Evolutionary conservation across 2,797 vertebrate genomes (phyloP).

Genomic region (Champsocephalus gunnari): DNA sequence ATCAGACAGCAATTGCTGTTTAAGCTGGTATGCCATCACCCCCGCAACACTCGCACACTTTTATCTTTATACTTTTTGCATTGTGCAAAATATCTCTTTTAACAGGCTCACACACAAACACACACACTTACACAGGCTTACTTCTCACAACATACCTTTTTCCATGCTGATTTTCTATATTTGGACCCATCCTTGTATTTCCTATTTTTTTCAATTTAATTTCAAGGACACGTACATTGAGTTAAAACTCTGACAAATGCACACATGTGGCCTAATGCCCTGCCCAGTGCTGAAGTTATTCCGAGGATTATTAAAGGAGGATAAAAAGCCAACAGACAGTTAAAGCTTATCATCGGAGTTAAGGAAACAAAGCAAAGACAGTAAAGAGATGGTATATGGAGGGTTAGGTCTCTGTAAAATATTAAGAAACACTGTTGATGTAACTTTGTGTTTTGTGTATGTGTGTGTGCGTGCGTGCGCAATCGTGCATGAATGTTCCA

Average conservation of each 20-base stretch:
- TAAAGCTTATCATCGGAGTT: constrained; percentile 22
- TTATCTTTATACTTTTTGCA: constrained; percentile 3
- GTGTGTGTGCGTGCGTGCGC: constrained; percentile 1
- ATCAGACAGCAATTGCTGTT: constrained; percentile 29
- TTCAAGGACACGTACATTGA: background rate
- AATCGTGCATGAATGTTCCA: constrained; percentile 1
- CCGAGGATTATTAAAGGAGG: constrained; percentile 7
- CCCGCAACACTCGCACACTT: background rate
- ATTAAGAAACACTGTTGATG: background rate
- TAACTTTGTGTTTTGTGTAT: background rate
- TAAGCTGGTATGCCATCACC: constrained; percentile 8
- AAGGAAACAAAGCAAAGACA: constrained; percentile 28
- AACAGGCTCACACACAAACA: constrained; percentile 7
- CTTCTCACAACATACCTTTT: constrained; percentile 14
- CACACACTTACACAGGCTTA: constrained; percentile 1
- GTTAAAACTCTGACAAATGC: background rate
- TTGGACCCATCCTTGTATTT: background rate
- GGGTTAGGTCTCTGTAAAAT: background rate
- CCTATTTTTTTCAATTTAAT: no score
- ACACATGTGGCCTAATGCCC: background rate
- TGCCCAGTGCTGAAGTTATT: constrained; percentile 10
- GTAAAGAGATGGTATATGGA: background rate
- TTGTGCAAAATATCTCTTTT: constrained; percentile 19
- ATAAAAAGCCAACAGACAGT: constrained; percentile 16
- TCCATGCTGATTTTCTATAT: constrained; percentile 30